Percentiles rank a stretch among this genome's conserved stretches.
Evolutionary conservation across 2,797 vertebrate genomes (phyloP).

Genomic region (Setipinna tenuifilis): DNA sequence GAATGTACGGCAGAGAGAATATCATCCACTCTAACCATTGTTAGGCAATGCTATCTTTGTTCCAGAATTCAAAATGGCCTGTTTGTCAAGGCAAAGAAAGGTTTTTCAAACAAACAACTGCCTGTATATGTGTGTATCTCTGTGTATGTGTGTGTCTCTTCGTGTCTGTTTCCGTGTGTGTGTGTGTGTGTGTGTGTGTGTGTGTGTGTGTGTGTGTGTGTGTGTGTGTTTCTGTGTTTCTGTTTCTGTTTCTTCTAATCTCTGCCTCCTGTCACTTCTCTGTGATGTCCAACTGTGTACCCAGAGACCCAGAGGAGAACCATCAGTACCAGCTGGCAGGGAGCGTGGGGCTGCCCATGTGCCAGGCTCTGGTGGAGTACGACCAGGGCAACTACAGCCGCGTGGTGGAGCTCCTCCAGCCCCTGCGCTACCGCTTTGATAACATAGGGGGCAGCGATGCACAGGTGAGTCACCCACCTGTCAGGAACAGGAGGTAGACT

Average conservation of each 20-base stretch:
- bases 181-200: neutral
- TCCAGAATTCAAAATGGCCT: neutral
- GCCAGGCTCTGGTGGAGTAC: slow-evolving; percentile 86
- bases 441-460: slow-evolving; percentile 90
- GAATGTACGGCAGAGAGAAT: neutral
- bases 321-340: slow-evolving; percentile 76
- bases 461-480: slow-evolving; percentile 77
- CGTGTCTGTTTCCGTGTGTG: neutral
- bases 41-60: neutral
- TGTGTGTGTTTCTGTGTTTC: neutral
- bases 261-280: neutral
- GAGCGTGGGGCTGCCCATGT: slow-evolving; percentile 82
- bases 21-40: neutral
- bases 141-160: too few relatives aligned
- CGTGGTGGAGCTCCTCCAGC: slow-evolving; percentile 82
- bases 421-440: slow-evolving; percentile 80
- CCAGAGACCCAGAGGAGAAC: slow-evolving; percentile 84
- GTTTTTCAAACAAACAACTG: neutral
- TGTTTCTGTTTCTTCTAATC: neutral
- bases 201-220: neutral
- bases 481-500: neutral
- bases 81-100: neutral
- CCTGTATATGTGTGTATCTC: too few relatives aligned
- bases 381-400: slow-evolving; percentile 79
- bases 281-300: neutral